These are phyloP conservation scores for Ictalurus furcatus DNA, from an alignment of 2,113 vertebrate species.

Conservation along the genomic window DNA sequence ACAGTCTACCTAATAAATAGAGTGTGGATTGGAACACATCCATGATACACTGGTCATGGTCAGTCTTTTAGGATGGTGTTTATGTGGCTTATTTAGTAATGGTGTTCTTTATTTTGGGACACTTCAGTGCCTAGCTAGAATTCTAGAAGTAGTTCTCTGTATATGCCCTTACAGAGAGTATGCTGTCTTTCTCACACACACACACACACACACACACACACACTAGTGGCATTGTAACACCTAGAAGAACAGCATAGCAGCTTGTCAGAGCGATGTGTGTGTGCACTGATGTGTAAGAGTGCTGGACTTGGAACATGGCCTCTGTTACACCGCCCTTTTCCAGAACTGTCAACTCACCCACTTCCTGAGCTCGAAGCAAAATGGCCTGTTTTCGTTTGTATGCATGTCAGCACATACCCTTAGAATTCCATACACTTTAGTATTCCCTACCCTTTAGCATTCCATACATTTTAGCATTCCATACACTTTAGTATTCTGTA, in stretches of 20 bases:
- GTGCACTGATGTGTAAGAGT: slow-evolving; percentile 63
- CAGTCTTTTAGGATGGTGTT: background rate
- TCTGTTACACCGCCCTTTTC: slow-evolving; percentile 71
- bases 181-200: slow-evolving; percentile 20
- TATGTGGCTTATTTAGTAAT: background rate
- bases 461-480: background rate
- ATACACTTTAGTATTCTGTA: background rate
- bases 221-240: slow-evolving; percentile 43
- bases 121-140: background rate
- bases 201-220: slow-evolving; percentile 1
- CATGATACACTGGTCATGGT: background rate
- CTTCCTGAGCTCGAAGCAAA: slow-evolving; percentile 21
- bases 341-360: slow-evolving; percentile 51
- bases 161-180: background rate
- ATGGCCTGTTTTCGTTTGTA: slow-evolving; percentile 27
- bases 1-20: background rate
- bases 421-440: background rate
- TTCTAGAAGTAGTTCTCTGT: background rate
- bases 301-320: slow-evolving; percentile 60
- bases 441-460: background rate
- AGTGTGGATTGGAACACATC: background rate
- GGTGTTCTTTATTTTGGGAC: background rate
- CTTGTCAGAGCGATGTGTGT: slow-evolving; percentile 52
- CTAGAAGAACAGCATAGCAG: slow-evolving; percentile 48
- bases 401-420: background rate